Percentiles rank a stretch among this genome's conserved stretches.
phyloP scores from a whole-genome alignment of 2,888 invertebrate species.

The Caenorhabditis sp. region DNA sequence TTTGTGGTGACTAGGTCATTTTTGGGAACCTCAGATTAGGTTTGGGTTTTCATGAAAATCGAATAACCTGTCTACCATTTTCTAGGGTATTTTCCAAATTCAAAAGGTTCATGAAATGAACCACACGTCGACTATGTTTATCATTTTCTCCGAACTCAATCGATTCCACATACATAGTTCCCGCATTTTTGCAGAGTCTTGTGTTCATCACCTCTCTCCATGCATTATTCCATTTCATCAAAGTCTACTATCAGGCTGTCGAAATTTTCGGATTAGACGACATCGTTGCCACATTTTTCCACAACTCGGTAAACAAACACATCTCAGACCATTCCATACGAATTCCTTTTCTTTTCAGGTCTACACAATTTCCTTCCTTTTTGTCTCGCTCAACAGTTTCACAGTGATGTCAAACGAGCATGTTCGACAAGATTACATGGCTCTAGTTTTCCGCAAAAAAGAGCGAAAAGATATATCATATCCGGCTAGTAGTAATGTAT shows the following conservation, averaged over 20 bases:
- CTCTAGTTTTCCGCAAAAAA: neutral
- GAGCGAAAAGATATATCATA: neutral
- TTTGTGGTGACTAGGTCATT: too few species aligned
- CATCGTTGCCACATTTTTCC: neutral
- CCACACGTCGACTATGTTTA: neutral
- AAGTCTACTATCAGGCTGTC: neutral
- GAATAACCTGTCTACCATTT: too few species aligned
- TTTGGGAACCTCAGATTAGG: too few species aligned
- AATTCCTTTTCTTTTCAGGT: neutral
- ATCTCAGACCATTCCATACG: too few species aligned
- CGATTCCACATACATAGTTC: neutral
- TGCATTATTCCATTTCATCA: neutral
- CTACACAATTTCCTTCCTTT: neutral
- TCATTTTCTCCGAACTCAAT: neutral
- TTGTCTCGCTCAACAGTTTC: neutral
- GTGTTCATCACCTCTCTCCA: neutral
- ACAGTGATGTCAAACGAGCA: neutral
- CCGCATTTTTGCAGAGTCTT: neutral
- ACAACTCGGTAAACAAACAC: neutral
- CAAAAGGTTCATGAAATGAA: too few species aligned
- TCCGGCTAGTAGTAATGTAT: neutral
- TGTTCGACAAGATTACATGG: neutral
- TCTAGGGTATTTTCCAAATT: too few species aligned
- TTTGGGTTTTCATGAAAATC: too few species aligned
- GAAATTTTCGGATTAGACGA: neutral